Evolutionary conservation across 1,140 invertebrate species (phyloP), one percentile per base, ranked within the genome.

Genomic region (Frieseomelitta varia): DNA sequence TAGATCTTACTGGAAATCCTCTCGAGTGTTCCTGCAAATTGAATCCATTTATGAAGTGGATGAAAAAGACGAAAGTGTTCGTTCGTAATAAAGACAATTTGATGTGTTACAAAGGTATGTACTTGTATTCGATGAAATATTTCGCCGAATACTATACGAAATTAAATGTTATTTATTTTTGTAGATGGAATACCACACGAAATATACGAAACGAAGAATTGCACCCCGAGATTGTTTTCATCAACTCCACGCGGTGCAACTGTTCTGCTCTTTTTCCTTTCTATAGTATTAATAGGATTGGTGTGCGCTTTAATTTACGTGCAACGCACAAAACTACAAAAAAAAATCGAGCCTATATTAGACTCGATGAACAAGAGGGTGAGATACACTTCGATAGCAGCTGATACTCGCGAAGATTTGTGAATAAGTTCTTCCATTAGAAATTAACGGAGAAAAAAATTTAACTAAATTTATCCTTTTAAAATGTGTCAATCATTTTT

Each of bases 351-450:
- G n/a, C 97, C 97, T 2, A 94, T 97, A 58, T 93, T 97, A 73
- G 96, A 97, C 81, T 96, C 95, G 82, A 95, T 97, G 58, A 95
- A 96, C 55, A 96, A 96, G 92, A 97, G 97, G 91, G 97, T 97
- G 30, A 96, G 97, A 83, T 97, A 97, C 87, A 97, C 97, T 6
- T 96, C 96, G 30, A 97, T 97, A 90, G 95, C 95, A 27, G 95
- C 94, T 39, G 95, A 96, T 65, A 93, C 92, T 27, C 92, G 94
- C 71, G 95, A 95, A 81, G 92, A 89, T n/a, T 80, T 89, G 27
- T 76, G 24, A 77, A 30, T 39, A 21, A 51, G 3, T 71, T 12
- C n/a, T 30, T 69, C 3, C 15, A 51, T 27, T n/a, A 21, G 10
- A 4, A 19, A 39, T 55, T 58, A 68, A 74, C 61, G 71, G 19